Evolutionary conservation across 2,113 vertebrate genomes (phyloP), one percentile per base, ranked within the genome.

Genomic region (Lipophrys pholis): DNA sequence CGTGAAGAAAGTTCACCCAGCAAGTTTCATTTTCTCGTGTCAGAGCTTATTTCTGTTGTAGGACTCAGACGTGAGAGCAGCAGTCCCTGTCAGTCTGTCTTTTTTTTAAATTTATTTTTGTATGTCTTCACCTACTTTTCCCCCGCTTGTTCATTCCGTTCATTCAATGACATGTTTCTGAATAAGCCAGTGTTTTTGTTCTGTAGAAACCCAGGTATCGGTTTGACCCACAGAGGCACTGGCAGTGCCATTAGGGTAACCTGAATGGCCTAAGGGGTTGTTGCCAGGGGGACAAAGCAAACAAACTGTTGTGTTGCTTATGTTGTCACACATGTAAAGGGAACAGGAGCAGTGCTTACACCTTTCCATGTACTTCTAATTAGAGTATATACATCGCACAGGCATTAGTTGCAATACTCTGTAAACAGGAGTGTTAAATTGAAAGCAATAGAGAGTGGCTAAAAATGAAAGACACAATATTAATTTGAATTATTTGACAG

Each of bases 201-300:
- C 66, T 64, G 36, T 76, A 85, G 57, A 85, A 75, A 77, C 54
- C 70, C 78, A 87, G 87, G 81, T 89, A 88, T 72, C 55, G 64
- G 63, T 76, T 85, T 87, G 87, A 80, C 71, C 60, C 90, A 86
- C 73, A 71, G 84, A 90, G 91, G 86, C 74, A 85, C 82, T 86
- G 76, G 77, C 85, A 85, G 59, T 93, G 84, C 89, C 85, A 90
- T 90, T 90, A 85, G 90, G 86, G 86, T 69, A 88, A 89, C 84
- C n/a, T 87, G 86, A 89, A 90, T 93, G 93, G 94, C 94, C 94
- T 92, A 80, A 92, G 92, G 93, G 89, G 85, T 92, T 93, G 94
- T 95, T 94, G 90, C 92, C 92, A 95, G 89, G 94, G 93, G 92
- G 90, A 95, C 88, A 90, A 87, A 91, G 88, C 91, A 95, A 95